phyloP scores from a whole-genome alignment of 2,113 vertebrate genomes.

The Ochotona curzoniae region DNA sequence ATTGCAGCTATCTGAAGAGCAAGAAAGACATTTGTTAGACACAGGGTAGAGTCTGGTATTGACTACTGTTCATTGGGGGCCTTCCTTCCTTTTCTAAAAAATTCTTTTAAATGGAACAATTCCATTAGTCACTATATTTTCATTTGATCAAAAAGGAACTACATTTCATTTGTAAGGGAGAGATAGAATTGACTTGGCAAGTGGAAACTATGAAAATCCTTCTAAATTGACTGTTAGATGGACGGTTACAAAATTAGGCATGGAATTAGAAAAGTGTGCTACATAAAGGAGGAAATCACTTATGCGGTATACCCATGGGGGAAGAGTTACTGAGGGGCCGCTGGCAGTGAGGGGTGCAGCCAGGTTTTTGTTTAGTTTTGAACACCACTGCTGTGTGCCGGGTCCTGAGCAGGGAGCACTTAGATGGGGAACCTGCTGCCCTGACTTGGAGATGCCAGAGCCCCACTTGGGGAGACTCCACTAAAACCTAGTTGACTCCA shows the following conservation, averaged over 20 bases:
- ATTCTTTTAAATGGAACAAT: not conserved
- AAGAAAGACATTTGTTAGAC: constrained; percentile 31
- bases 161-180: constrained; percentile 38
- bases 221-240: constrained; percentile 40
- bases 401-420: not conserved
- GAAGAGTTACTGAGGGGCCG: not conserved
- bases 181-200: constrained; percentile 39
- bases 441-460: not conserved
- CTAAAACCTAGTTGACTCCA: not conserved
- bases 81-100: not conserved
- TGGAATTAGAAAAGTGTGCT: constrained; percentile 61
- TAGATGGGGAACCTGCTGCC: not conserved
- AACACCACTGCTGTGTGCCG: not conserved
- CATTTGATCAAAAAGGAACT: constrained; percentile 54
- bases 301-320: not conserved
- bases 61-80: constrained; percentile 23
- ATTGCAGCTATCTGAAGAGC: constrained; percentile 29
- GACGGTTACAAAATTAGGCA: constrained; percentile 50
- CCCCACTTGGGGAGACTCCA: not conserved
- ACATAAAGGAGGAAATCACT: constrained; percentile 48
- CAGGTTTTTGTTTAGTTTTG: not conserved
- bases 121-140: constrained; percentile 68
- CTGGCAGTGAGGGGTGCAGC: not conserved
- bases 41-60: constrained; percentile 52
- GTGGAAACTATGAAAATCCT: constrained; percentile 49